A percentile compares a stretch with the other conserved stretches of the same genome.
phyloP scores from a whole-genome alignment of 2,888 invertebrate species.

The Drosophila colorata region DNA sequence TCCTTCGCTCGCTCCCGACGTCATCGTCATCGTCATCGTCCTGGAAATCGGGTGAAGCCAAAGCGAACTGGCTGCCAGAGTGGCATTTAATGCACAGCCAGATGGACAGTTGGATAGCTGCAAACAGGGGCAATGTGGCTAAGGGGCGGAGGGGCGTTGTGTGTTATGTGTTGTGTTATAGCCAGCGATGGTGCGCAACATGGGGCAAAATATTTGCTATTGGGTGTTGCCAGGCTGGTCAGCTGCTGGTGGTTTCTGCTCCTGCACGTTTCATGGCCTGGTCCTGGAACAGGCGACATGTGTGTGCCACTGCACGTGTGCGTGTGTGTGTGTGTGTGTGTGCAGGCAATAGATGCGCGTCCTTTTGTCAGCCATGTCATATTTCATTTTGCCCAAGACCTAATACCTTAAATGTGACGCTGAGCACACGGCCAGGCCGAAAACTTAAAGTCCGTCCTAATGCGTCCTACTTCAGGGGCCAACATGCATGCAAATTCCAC shows the following conservation, averaged over 20 bases:
- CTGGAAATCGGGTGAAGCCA: slow-evolving; percentile 65
- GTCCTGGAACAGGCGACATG: slow-evolving; percentile 27
- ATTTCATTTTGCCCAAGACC: slow-evolving; percentile 72
- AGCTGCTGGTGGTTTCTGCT: not conserved
- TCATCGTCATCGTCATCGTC: slow-evolving; percentile 28
- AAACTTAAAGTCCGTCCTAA: slow-evolving; percentile 67
- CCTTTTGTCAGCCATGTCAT: slow-evolving; percentile 77
- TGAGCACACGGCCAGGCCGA: slow-evolving; percentile 26
- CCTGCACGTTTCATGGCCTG: slow-evolving; percentile 22
- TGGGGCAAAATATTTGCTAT: slow-evolving; percentile 57
- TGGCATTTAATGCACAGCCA: slow-evolving; percentile 74
- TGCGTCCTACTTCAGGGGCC: slow-evolving; percentile 57
- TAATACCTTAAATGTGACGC: slow-evolving; percentile 68
- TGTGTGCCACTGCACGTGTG: slow-evolving; percentile 6
- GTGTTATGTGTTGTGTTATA: slow-evolving; percentile 23
- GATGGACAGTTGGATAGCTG: slow-evolving; percentile 35
- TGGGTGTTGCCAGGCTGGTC: slow-evolving; percentile 36
- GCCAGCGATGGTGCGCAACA: slow-evolving; percentile 50
- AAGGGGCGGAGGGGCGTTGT: not conserved
- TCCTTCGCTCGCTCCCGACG: slow-evolving; percentile 14
- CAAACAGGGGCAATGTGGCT: not conserved
- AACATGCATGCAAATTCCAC: slow-evolving; percentile 75
- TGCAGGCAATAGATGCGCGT: slow-evolving; percentile 42
- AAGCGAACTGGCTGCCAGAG: slow-evolving; percentile 60
- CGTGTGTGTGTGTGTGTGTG: slow-evolving; percentile 7